phyloP scores from a whole-genome alignment of 2,888 invertebrate genomes.

The Leucozona laternaria region DNA sequence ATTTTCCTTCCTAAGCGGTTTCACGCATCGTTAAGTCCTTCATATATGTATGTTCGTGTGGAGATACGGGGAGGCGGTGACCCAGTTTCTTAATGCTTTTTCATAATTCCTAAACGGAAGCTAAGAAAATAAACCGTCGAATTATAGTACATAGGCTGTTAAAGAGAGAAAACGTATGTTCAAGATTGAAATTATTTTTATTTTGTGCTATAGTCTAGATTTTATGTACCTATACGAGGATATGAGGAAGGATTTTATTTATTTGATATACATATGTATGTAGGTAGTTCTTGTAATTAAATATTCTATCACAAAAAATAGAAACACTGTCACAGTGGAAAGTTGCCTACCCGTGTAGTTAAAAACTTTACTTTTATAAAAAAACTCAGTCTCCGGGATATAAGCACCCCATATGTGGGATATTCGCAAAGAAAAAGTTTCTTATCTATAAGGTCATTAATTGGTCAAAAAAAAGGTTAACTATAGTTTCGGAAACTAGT shows the following conservation, averaged over 20 bases:
- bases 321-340: background rate
- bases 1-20: slow-evolving; percentile 38
- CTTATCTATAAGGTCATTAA: too few species aligned
- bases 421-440: too few species aligned
- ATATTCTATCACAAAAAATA: background rate
- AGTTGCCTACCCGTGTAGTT: too few species aligned
- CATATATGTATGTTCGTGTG: background rate
- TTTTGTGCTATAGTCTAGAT: background rate
- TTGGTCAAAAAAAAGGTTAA: too few species aligned
- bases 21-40: slow-evolving; percentile 40
- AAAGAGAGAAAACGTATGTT: background rate
- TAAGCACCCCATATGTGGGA: too few species aligned
- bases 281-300: background rate
- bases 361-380: too few species aligned
- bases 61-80: background rate
- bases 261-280: background rate
- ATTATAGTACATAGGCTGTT: background rate
- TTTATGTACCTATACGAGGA: background rate
- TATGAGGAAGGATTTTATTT: background rate
- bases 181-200: background rate
- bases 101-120: slow-evolving; percentile 20
- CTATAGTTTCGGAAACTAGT: too few species aligned
- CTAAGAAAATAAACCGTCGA: slow-evolving; percentile 3
- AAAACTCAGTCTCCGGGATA: too few species aligned
- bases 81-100: slow-evolving; percentile 17